Conservation (phyloP, 2,888 invertebrate species). For the Torymus aiolomorphi region DNA sequence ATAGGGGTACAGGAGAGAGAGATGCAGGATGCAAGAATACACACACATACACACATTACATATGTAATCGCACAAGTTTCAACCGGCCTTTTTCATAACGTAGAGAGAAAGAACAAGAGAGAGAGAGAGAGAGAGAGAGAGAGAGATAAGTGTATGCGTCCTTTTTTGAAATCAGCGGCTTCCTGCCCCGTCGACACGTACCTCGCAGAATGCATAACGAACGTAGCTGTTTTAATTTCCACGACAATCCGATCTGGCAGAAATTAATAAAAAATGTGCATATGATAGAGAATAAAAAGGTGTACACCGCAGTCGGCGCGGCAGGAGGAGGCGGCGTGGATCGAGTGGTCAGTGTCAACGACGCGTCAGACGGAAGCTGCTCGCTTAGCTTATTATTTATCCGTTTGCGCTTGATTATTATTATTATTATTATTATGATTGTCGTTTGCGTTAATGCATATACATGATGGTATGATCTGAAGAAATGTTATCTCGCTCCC, state of each 20-base stretch:
- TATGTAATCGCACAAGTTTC: conserved; percentile 56
- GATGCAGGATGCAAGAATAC: conserved; percentile 30
- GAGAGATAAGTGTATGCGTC: background rate
- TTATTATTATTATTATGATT: no score
- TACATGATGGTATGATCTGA: conserved; percentile 12
- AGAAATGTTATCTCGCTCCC: background rate
- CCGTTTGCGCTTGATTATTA: background rate
- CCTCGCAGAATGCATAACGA: no score
- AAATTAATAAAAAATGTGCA: no score
- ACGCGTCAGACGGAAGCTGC: background rate
- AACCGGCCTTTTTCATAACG: conserved; percentile 54
- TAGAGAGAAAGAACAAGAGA: conserved; percentile 22
- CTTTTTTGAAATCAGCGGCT: no score
- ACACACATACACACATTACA: conserved; percentile 31
- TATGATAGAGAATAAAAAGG: no score
- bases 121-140: conserved; percentile 4
- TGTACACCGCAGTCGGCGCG: no score
- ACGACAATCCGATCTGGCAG: no score
- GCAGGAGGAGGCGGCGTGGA: no score
- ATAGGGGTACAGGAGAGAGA: conserved; percentile 3
- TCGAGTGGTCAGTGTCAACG: no score
- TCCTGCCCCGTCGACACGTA: no score
- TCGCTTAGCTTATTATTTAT: conserved; percentile 13
- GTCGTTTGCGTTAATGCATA: no score
- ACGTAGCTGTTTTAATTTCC: no score